Evolutionary conservation across 2,888 invertebrate species (phyloP).

Genomic region (Eupelmus urozonus): DNA sequence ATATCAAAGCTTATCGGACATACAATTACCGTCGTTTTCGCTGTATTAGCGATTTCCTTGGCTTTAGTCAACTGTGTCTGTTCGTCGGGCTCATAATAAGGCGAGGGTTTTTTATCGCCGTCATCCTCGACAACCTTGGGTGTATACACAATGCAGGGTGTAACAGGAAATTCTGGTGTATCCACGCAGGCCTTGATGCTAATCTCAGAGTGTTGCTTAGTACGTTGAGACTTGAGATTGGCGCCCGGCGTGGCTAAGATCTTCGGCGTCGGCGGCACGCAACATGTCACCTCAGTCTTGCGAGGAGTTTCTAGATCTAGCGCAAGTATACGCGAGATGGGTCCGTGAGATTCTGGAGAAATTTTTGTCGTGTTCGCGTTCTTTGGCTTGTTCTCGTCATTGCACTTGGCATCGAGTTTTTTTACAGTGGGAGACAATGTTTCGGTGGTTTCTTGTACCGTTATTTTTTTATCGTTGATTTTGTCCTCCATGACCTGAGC

Average conservation of each 20-base stretch:
- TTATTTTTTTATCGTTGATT: background rate
- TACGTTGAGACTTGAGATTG: conserved; percentile 63
- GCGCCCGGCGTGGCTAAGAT: conserved; percentile 69
- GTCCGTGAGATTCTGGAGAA: background rate
- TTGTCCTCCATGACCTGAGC: background rate
- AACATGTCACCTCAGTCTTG: conserved; percentile 65
- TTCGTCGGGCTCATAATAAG: conserved; percentile 59
- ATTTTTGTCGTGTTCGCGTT: background rate
- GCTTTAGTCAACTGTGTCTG: background rate
- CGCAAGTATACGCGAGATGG: conserved; percentile 59
- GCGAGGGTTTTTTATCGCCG: conserved; percentile 48
- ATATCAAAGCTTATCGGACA: background rate
- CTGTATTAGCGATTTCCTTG: conserved; percentile 30
- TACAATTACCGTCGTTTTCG: conserved; percentile 27
- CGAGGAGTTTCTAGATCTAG: conserved; percentile 71
- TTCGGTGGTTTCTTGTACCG: background rate
- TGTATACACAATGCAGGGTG: conserved; percentile 71
- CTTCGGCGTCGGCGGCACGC: conserved; percentile 73
- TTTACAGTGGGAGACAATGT: background rate
- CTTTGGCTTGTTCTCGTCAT: background rate
- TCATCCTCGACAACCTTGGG: conserved; percentile 65
- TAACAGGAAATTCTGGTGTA: conserved; percentile 74
- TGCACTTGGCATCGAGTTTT: background rate
- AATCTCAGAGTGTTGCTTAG: conserved; percentile 62
- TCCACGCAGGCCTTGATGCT: conserved; percentile 67